Conservation (phyloP, 2,888 invertebrate species). For the Adineta ricciae region DNA sequence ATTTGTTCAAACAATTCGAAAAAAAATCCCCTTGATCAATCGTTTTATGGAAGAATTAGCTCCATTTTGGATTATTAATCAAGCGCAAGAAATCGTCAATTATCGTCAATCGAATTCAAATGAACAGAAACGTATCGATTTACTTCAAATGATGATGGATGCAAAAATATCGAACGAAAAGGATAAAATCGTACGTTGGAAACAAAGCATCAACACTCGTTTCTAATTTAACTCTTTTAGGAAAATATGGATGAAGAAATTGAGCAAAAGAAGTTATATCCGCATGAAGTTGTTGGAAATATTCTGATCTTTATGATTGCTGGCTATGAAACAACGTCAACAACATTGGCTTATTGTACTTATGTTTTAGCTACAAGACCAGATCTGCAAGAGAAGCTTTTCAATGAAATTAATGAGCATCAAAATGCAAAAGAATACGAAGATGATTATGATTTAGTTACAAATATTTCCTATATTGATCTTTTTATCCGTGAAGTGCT, state of each 20-base stretch:
- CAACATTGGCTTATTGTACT: neutral
- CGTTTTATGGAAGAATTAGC: neutral
- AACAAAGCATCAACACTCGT: neutral
- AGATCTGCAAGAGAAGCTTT: neutral
- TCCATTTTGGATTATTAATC: neutral
- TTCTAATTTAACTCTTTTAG: neutral
- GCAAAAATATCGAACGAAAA: neutral
- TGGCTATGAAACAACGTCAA: constrained; percentile 7
- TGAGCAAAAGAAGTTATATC: neutral
- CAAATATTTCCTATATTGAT: constrained; percentile 47
- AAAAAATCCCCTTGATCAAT: neutral
- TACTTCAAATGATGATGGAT: neutral
- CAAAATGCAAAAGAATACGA: neutral
- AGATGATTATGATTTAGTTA: neutral
- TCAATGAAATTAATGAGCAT: neutral
- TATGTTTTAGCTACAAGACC: neutral
- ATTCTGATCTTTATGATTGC: neutral
- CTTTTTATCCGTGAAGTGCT: constrained; percentile 51
- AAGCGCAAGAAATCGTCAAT: neutral
- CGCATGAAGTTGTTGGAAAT: neutral
- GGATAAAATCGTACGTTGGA: neutral
- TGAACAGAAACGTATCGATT: neutral
- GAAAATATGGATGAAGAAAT: neutral
- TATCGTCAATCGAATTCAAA: neutral
- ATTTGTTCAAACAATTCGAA: neutral